Conservation (phyloP, 2,888 invertebrate species). For the Bimastos eiseni region DNA sequence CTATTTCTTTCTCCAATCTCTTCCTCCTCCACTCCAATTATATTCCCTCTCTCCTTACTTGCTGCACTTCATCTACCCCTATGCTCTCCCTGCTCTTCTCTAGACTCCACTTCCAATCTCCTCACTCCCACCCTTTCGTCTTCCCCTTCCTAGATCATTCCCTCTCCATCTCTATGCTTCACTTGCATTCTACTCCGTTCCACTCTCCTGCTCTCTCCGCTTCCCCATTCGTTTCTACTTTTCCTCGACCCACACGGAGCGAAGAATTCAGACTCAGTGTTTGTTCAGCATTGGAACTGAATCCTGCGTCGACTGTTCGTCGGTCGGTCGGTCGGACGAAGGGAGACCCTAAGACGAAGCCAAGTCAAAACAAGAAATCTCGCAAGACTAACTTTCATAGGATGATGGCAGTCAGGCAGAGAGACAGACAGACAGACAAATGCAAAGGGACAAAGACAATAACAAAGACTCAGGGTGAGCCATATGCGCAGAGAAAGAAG, state of each 20-base stretch:
- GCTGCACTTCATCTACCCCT: background rate
- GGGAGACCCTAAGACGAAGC: background rate
- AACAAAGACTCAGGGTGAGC: background rate
- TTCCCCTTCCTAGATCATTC: background rate
- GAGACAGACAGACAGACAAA: background rate
- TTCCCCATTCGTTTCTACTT: background rate
- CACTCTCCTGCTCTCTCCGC: background rate
- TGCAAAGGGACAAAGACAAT: background rate
- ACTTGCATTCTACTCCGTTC: background rate
- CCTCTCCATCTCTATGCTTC: too few relatives aligned
- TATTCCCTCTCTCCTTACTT: background rate
- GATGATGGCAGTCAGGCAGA: background rate
- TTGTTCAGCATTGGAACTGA: background rate
- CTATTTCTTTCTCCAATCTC: background rate
- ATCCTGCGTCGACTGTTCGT: background rate
- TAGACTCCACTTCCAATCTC: background rate
- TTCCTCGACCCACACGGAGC: background rate
- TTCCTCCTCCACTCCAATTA: background rate
- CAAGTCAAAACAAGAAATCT: background rate
- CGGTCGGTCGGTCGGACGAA: background rate
- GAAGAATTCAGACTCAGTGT: constrained; percentile 13
- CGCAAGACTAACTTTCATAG: background rate
- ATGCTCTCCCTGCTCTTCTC: background rate
- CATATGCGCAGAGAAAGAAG: too few relatives aligned
- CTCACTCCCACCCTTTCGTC: background rate